Evolutionary conservation across 1,140 invertebrate genomes (phyloP).

Genomic region (Prorops nasuta): DNA sequence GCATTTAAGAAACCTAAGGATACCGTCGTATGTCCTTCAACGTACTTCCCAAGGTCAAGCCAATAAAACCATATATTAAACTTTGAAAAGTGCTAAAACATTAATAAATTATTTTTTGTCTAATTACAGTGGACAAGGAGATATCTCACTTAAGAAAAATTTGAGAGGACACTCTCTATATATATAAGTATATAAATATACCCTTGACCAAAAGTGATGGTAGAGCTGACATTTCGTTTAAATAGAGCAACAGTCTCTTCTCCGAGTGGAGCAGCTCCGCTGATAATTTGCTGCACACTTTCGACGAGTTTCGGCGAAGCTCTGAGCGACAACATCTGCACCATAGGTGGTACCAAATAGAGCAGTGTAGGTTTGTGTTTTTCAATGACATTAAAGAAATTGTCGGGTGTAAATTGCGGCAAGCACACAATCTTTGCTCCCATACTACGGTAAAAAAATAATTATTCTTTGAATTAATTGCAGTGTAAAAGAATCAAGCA

Average conservation of each 20-base stretch:
- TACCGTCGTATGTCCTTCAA: no score
- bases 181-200: conserved; percentile 24
- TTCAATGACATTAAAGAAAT: conserved; percentile 57
- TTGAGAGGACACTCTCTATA: no score
- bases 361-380: conserved; percentile 59
- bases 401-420: conserved; percentile 66
- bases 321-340: conserved; percentile 67
- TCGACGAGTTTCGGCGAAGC: conserved; percentile 64
- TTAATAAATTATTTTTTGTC: conserved; percentile 2
- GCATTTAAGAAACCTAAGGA: no score
- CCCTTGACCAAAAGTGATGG: conserved; percentile 45
- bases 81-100: no score
- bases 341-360: conserved; percentile 65
- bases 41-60: no score
- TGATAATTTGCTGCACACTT: conserved; percentile 58
- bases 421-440: conserved; percentile 70
- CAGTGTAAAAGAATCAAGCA: no score
- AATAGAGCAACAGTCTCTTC: conserved; percentile 61
- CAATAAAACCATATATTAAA: no score
- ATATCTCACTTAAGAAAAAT: no score
- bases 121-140: no score
- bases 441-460: no score
- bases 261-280: conserved; percentile 72
- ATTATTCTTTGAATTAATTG: no score
- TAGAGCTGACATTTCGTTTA: conserved; percentile 44